Conservation (phyloP, 2,888 invertebrate species). For the Petrolisthes manimaculis region DNA sequence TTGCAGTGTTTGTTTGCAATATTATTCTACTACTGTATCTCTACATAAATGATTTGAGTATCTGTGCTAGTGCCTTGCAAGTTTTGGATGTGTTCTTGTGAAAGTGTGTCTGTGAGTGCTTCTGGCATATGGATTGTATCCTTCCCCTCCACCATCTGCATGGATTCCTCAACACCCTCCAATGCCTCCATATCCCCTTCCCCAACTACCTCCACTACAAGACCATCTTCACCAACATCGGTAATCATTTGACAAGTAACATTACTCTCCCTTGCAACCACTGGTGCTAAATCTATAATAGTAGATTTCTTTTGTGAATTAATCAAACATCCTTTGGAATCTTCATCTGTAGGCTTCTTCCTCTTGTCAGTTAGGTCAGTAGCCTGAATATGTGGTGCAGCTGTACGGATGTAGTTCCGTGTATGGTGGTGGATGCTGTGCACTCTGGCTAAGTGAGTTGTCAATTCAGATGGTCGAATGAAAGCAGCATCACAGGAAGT, state of each 20-base stretch:
- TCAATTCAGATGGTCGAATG: slow-evolving; percentile 54
- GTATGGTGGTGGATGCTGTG: slow-evolving; percentile 41
- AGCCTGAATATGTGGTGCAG: slow-evolving; percentile 11
- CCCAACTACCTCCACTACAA: slow-evolving; percentile 43
- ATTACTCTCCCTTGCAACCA: neutral
- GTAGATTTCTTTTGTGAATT: neutral
- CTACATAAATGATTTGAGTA: slow-evolving; percentile 57
- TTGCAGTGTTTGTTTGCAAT: neutral
- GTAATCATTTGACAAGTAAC: slow-evolving; percentile 30
- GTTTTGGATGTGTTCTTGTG: slow-evolving; percentile 19
- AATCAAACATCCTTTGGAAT: neutral
- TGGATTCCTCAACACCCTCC: slow-evolving; percentile 22
- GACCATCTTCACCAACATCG: slow-evolving; percentile 45
- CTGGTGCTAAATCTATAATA: slow-evolving; percentile 7
- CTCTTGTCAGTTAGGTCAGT: neutral
- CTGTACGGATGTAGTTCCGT: slow-evolving; percentile 37
- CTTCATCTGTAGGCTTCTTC: neutral
- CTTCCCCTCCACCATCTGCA: slow-evolving; percentile 30
- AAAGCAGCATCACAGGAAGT: slow-evolving; percentile 48
- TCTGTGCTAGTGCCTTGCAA: slow-evolving; percentile 14
- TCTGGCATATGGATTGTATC: neutral
- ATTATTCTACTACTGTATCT: slow-evolving; percentile 35
- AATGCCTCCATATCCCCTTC: slow-evolving; percentile 27
- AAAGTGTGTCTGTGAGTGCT: neutral
- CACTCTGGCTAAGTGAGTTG: slow-evolving; percentile 41